phyloP scores from a whole-genome alignment of 2,797 vertebrate species.

The Hemibagrus guttatus region DNA sequence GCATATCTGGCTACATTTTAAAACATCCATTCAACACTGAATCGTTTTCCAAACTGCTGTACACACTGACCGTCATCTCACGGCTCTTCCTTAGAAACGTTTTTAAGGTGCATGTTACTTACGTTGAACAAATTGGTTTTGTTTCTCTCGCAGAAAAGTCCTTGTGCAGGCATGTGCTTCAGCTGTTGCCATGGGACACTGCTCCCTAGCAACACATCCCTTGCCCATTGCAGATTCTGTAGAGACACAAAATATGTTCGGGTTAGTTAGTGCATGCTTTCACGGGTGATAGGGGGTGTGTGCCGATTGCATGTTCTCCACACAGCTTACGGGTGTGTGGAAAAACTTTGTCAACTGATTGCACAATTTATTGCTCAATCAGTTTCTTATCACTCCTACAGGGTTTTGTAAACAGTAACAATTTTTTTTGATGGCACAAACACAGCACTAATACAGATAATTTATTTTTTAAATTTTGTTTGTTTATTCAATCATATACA shows the following conservation, averaged over 20 bases:
- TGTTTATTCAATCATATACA: neutral
- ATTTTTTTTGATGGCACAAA: neutral
- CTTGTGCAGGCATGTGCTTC: constrained; percentile 99
- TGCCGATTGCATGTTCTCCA: neutral
- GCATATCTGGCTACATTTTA: neutral
- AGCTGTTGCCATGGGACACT: constrained; percentile 98
- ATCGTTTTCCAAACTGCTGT: neutral
- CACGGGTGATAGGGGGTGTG: neutral
- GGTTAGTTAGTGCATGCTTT: constrained; percentile 43
- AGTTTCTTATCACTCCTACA: neutral
- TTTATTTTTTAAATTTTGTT: neutral
- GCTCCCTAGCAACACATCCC: constrained; percentile 99
- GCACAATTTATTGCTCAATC: neutral
- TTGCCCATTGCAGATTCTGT: constrained; percentile 98
- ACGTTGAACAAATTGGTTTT: constrained; percentile 99
- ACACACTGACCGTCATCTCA: neutral
- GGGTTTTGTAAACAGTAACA: neutral
- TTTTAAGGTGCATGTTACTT: constrained; percentile 70
- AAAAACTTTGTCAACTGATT: neutral
- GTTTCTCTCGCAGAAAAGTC: constrained; percentile 99
- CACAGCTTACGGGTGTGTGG: neutral
- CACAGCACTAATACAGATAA: neutral
- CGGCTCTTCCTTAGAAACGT: neutral
- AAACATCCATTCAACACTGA: neutral
- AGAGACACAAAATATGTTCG: constrained; percentile 65